These are phyloP conservation scores for Clarias gariepinus DNA, from an alignment of 2,113 vertebrate genomes.

Conservation along the genomic window DNA sequence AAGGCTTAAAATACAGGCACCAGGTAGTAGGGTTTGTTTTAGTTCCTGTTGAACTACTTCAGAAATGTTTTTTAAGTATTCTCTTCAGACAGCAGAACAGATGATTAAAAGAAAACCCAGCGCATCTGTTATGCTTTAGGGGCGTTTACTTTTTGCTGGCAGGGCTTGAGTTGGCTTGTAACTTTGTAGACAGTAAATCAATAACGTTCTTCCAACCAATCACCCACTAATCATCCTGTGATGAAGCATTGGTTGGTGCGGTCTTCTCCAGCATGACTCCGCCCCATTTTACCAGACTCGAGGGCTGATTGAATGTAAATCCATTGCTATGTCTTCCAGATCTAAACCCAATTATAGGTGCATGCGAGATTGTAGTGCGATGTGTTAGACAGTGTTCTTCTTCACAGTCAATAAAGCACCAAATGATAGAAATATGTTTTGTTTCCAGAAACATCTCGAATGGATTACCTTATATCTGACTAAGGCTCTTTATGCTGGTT, in stretches of 20 bases:
- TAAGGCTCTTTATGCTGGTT: background rate
- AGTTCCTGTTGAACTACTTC: background rate
- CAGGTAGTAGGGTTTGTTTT: background rate
- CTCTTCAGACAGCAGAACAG: background rate
- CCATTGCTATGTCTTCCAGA: background rate
- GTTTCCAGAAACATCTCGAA: background rate
- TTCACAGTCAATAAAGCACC: background rate
- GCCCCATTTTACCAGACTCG: background rate
- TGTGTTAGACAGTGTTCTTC: background rate
- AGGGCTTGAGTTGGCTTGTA: background rate
- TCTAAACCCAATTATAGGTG: background rate
- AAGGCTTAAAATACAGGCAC: background rate
- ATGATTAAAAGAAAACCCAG: background rate
- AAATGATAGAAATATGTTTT: background rate
- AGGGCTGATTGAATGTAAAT: background rate
- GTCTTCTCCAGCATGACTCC: background rate
- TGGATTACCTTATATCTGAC: background rate
- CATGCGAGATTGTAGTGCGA: background rate
- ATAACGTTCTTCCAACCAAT: background rate
- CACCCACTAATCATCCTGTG: background rate
- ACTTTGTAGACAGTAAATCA: background rate
- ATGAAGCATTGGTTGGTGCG: background rate
- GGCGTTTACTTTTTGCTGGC: background rate
- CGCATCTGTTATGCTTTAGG: background rate
- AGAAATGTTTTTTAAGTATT: background rate